Evolutionary conservation across 2,888 invertebrate genomes (phyloP).

Genomic region (Drosophila testacea): DNA sequence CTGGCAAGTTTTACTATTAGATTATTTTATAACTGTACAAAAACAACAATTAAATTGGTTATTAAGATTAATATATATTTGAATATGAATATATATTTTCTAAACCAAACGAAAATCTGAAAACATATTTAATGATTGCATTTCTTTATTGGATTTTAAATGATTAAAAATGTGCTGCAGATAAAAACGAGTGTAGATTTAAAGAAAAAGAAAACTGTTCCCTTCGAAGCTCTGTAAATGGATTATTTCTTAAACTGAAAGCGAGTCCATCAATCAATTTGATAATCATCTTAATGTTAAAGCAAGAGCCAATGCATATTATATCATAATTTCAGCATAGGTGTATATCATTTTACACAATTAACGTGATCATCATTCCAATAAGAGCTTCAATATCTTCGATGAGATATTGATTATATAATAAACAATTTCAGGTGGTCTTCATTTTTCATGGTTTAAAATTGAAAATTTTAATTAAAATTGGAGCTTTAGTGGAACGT

Average conservation of each 20-base stretch:
- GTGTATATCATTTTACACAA: constrained; percentile 31
- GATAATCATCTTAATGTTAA: neutral
- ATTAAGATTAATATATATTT: too few species aligned
- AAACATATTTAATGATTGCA: too few species aligned
- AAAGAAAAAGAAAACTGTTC: too few species aligned
- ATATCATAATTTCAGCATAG: constrained; percentile 10
- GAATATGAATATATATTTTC: too few species aligned
- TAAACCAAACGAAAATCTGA: too few species aligned
- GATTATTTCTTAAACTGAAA: neutral
- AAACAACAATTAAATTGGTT: too few species aligned
- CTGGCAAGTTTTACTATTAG: neutral
- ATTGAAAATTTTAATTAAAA: constrained; percentile 16
- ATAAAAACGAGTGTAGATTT: neutral
- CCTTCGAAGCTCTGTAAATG: too few species aligned
- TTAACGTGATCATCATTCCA: constrained; percentile 22
- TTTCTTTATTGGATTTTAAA: too few species aligned
- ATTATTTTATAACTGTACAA: neutral
- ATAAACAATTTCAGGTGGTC: constrained; percentile 40
- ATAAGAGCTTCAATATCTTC: constrained; percentile 15
- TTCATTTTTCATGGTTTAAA: constrained; percentile 28
- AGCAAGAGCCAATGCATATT: constrained; percentile 1
- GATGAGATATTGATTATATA: constrained; percentile 51
- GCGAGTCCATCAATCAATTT: neutral
- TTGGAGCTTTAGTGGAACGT: neutral
- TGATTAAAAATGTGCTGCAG: too few species aligned